Evolutionary conservation across 1,140 invertebrate species (phyloP), one percentile per base, ranked within the genome.

Genomic region (Papilio glaucus): DNA sequence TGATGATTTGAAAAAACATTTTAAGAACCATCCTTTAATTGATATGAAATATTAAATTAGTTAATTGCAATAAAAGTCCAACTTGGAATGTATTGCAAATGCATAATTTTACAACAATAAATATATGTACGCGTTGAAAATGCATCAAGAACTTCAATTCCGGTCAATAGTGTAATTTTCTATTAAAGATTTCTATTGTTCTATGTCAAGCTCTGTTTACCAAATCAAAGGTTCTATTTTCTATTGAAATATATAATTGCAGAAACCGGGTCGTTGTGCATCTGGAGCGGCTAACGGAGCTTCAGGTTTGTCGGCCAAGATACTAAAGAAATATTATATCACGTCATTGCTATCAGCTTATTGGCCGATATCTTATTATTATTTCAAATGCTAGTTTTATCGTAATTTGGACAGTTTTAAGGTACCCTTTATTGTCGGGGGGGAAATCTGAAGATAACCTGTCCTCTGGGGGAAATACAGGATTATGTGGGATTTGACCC

Each of bases 231-330:
- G 80, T 83, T 72, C 75, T 74, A 67, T 77, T 80, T 77, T 85
- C 78, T 77, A 90, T 89, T 88, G 86, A 87, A 85, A 91, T 88
- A 86, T 85, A 77, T 86, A 89, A 83, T 75, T 74, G 68, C 74
- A 81, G 78, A 67, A 86, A 84, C 79, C 85, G 71, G 85, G 89
- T 73, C 86, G 80, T 81, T 72, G 78, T 84, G 74, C 77, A 87
- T 91, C 85, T 88, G 81, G 89, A 29, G 45, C 86, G 72, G 65
- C 37, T 90, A 91, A 87, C 89, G 89, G 87, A 81, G 69, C 63
- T 72, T 26, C 81, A 81, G 81, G 80, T 84, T 76, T 72, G 73
- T 33, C 72, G 72, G 72, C 63, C 57, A 61, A 39, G 53, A 71
- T 72, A 49, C 24, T 42, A 29, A 49, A 24, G 39, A 10, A 45